These are phyloP conservation scores for Pavo muticus DNA, from an alignment of 2,113 vertebrate species.

Conservation along the genomic window DNA sequence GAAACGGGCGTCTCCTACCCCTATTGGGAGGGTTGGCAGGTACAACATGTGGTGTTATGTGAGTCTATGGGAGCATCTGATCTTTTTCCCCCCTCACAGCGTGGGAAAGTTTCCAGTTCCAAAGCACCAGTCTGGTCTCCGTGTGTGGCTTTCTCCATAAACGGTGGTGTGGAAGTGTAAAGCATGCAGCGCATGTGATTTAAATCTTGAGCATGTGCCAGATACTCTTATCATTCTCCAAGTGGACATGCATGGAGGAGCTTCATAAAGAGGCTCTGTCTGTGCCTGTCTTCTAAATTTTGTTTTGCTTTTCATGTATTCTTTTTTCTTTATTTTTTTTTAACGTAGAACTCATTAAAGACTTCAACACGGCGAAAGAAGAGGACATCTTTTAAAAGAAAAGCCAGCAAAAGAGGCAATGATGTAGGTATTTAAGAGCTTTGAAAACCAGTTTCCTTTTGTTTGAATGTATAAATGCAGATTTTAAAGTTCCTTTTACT, in stretches of 20 bases:
- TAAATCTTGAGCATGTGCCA: constrained; percentile 78
- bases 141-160: constrained; percentile 86
- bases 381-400: constrained; percentile 96
- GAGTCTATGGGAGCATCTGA: constrained; percentile 83
- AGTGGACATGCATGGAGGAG: constrained; percentile 77
- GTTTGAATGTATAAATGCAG: background rate
- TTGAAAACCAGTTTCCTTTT: background rate
- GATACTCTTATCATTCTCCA: constrained; percentile 69
- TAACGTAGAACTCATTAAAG: constrained; percentile 84
- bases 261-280: constrained; percentile 17
- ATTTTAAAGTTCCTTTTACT: background rate
- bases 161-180: constrained; percentile 84
- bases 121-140: constrained; percentile 82
- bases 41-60: constrained; percentile 87
- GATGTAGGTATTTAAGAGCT: constrained; percentile 84
- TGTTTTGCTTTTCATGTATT: constrained; percentile 68
- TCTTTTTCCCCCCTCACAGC: constrained; percentile 76
- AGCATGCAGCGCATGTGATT: constrained; percentile 83
- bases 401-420: constrained; percentile 94
- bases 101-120: constrained; percentile 77
- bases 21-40: constrained; percentile 88
- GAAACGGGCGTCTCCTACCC: constrained; percentile 86
- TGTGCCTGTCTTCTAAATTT: constrained; percentile 46
- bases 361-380: constrained; percentile 96
- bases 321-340: constrained; percentile 15